A percentile compares a stretch with the other conserved stretches of the same genome.
Conservation (phyloP, 2,888 invertebrate species). For the Leistus spinibarbis region DNA sequence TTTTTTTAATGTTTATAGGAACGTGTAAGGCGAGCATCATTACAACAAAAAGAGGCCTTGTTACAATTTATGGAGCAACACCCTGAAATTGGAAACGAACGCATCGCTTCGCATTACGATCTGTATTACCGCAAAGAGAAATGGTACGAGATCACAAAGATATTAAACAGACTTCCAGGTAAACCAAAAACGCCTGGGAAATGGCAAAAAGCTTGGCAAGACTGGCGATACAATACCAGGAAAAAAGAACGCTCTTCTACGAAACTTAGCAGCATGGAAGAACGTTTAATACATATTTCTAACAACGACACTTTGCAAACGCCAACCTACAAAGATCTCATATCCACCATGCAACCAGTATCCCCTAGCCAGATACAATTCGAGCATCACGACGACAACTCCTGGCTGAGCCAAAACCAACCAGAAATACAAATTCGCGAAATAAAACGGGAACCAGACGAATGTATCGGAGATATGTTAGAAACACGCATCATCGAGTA, state of each 20-base stretch:
- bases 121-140: conserved; percentile 9
- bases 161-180: conserved; percentile 23
- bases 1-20: conserved; percentile 2
- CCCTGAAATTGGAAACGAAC: conserved; percentile 24
- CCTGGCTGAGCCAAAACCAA: neutral
- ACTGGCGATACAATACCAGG: conserved; percentile 28
- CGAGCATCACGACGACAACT: neutral
- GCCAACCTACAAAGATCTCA: neutral
- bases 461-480: conserved; percentile 12
- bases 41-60: conserved; percentile 25
- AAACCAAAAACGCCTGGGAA: conserved; percentile 27
- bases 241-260: conserved; percentile 1
- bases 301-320: neutral
- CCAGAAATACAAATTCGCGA: neutral
- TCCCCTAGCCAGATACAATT: neutral
- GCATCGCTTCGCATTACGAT: conserved; percentile 14
- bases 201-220: conserved; percentile 32
- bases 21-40: conserved; percentile 16
- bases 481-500: conserved; percentile 16
- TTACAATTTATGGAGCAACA: conserved; percentile 26
- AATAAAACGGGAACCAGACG: neutral
- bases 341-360: neutral
- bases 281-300: neutral
- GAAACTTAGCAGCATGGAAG: conserved; percentile 14
- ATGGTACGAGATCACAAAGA: conserved; percentile 10